Percentiles rank a stretch among this genome's conserved stretches.
phyloP scores from a whole-genome alignment of 1,140 invertebrate genomes.

The Araneus ventricosus region DNA sequence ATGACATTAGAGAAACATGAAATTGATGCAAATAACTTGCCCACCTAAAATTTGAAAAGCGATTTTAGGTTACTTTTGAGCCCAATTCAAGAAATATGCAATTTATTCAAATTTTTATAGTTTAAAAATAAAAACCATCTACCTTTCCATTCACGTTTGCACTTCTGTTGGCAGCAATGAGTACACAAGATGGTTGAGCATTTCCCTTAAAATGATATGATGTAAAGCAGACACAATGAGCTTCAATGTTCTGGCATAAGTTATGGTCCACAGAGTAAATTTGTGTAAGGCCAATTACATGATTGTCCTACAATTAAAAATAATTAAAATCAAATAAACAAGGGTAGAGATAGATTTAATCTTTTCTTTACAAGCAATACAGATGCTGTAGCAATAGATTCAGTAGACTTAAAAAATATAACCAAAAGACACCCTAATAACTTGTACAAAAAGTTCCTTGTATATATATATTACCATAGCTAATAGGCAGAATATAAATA shows the following conservation, averaged over 20 bases:
- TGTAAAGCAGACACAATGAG: constrained; percentile 80
- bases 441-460: no score
- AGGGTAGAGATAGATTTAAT: no score
- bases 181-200: constrained; percentile 78
- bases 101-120: neutral
- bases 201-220: constrained; percentile 80
- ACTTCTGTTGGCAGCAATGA: constrained; percentile 79
- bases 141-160: constrained; percentile 80
- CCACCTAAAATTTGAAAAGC: neutral
- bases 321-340: neutral
- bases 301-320: constrained; percentile 78
- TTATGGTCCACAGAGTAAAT: constrained; percentile 79
- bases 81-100: no score
- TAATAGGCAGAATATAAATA: no score
- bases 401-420: no score
- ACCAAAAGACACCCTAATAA: no score
- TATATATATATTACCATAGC: no score
- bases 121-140: constrained; percentile 20
- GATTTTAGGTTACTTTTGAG: neutral
- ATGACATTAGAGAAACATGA: neutral
- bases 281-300: constrained; percentile 80
- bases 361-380: no score
- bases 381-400: no score
- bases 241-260: constrained; percentile 80
- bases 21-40: neutral